phyloP scores from a whole-genome alignment of 2,888 invertebrate species.

The Maniola hyperantus region DNA sequence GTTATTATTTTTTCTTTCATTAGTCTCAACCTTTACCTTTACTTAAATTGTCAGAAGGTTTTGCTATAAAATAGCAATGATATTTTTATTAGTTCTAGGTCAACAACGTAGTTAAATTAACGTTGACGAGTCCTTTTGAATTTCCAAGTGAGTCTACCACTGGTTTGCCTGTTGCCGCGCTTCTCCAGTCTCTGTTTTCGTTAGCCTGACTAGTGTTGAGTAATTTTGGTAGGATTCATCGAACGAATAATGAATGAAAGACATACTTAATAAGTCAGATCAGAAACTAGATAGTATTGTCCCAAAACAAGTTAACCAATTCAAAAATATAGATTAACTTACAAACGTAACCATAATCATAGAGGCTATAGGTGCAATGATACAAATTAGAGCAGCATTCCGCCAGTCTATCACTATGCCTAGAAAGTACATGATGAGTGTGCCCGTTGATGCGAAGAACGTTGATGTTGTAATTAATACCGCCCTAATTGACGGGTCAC shows the following conservation, averaged over 20 bases:
- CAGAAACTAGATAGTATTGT: not conserved
- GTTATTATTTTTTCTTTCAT: not conserved
- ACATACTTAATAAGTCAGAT: not conserved
- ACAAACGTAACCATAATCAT: constrained; percentile 77
- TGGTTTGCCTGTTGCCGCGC: too few species aligned
- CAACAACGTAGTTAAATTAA: not conserved
- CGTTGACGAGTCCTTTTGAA: too few species aligned
- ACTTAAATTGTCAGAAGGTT: not conserved
- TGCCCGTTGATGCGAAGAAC: constrained; percentile 71
- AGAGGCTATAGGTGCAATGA: constrained; percentile 73
- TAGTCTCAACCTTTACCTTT: not conserved
- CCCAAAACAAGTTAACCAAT: too few species aligned
- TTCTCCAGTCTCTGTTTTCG: too few species aligned
- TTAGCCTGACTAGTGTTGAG: too few species aligned
- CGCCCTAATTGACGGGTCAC: constrained; percentile 80
- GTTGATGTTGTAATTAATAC: constrained; percentile 75
- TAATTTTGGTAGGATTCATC: too few species aligned
- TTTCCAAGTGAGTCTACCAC: too few species aligned
- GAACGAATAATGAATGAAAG: not conserved
- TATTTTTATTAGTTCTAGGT: not conserved
- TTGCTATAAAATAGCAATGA: not conserved
- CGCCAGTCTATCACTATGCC: constrained; percentile 79
- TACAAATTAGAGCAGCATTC: constrained; percentile 71
- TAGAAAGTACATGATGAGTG: constrained; percentile 75
- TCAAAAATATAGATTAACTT: constrained; percentile 41